phyloP scores from a whole-genome alignment of 2,113 vertebrate genomes.

The Oreochromis niloticus region DNA sequence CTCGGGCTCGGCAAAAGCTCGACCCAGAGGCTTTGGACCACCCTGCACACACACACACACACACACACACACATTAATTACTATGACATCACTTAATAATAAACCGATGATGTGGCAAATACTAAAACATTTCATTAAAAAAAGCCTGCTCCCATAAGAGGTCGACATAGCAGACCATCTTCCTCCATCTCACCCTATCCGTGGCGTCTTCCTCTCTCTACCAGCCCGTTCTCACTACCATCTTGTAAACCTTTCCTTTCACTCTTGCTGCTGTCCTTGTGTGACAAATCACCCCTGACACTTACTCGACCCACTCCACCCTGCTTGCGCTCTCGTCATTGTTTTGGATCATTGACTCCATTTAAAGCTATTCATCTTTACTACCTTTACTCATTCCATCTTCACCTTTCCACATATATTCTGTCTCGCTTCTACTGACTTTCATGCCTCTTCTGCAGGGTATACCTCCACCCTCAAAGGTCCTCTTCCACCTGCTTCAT shows the following conservation, averaged over 20 bases:
- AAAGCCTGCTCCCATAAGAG: not conserved
- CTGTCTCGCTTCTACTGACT: not conserved
- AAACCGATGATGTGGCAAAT: not conserved
- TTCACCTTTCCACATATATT: not conserved
- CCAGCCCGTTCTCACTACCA: not conserved
- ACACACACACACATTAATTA: not conserved
- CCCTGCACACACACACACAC: constrained; percentile 61
- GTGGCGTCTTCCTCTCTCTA: not conserved
- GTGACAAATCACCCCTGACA: not conserved
- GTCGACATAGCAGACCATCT: not conserved
- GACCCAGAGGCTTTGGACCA: constrained; percentile 76
- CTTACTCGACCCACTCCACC: not conserved
- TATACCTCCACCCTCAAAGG: not conserved
- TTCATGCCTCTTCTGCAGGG: not conserved
- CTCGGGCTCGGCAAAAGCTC: constrained; percentile 80
- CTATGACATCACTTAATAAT: not conserved
- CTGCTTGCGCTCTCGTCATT: not conserved
- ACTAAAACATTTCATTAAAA: not conserved
- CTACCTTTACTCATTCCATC: not conserved
- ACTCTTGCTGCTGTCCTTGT: not conserved
- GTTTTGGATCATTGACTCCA: not conserved
- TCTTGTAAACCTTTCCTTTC: not conserved
- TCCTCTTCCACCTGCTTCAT: not conserved
- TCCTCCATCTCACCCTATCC: not conserved
- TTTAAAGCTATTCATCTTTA: not conserved